A percentile compares a stretch with the other conserved stretches of the same genome.
Evolutionary conservation across 2,113 vertebrate species (phyloP).

Genomic region (Erythrocebus patas): DNA sequence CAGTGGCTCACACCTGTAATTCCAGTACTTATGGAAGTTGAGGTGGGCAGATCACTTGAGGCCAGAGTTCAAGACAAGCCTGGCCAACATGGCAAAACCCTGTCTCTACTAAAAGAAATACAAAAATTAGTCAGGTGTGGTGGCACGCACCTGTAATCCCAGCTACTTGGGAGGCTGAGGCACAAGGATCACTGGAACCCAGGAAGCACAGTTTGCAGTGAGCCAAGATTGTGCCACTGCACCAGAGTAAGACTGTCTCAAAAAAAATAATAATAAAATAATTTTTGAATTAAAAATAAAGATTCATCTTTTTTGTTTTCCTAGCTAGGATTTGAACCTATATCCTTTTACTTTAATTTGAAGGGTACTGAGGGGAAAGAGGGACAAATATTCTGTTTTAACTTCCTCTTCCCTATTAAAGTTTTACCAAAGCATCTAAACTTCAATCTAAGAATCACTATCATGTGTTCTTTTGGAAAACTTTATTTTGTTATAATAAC

Average conservation of each 20-base stretch:
- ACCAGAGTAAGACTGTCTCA: no score
- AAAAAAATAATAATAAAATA: no score
- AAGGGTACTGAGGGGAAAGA: neutral
- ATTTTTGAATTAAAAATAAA: neutral
- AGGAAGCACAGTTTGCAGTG: neutral
- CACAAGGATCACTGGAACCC: neutral
- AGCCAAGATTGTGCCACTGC: no score
- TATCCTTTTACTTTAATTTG: neutral
- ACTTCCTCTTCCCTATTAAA: neutral
- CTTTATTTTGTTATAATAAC: neutral
- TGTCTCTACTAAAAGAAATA: neutral
- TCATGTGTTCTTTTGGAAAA: constrained; percentile 1
- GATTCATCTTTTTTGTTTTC: neutral
- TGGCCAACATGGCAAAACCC: neutral
- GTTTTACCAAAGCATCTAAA: neutral
- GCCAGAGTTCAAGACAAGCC: neutral
- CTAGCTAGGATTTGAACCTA: neutral
- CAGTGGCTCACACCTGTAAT: neutral
- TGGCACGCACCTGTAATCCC: neutral
- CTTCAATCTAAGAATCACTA: constrained; percentile 1
- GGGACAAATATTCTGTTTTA: neutral
- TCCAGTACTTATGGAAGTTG: neutral
- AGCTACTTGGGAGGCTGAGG: neutral
- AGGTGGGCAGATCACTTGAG: neutral
- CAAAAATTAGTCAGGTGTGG: neutral